Percentiles rank a stretch among this genome's conserved stretches.
phyloP scores from a whole-genome alignment of 2,888 invertebrate species.

The Trissolcus japonicus region DNA sequence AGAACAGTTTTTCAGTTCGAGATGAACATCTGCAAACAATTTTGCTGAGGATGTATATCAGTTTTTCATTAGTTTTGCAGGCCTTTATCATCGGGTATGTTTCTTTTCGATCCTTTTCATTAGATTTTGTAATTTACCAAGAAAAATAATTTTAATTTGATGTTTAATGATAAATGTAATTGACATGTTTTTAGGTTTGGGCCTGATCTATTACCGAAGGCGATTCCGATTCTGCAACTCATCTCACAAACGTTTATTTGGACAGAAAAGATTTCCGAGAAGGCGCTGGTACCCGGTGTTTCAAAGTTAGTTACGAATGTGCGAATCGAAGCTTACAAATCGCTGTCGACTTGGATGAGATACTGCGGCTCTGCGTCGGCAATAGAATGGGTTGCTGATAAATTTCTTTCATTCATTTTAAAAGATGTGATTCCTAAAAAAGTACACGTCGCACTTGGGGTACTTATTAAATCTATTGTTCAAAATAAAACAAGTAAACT shows the following conservation, averaged over 20 bases:
- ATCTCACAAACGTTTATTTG: slow-evolving; percentile 68
- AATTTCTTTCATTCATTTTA: slow-evolving; percentile 64
- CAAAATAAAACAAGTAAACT: too few species aligned
- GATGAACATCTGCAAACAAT: slow-evolving; percentile 65
- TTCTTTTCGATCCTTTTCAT: not conserved
- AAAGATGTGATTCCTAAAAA: slow-evolving; percentile 68
- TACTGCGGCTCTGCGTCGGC: slow-evolving; percentile 64
- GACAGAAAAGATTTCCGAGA: slow-evolving; percentile 61
- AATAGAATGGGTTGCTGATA: slow-evolving; percentile 67
- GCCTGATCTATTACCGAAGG: slow-evolving; percentile 66
- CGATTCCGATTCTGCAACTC: slow-evolving; percentile 66
- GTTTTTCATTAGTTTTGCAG: slow-evolving; percentile 65
- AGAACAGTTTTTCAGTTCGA: slow-evolving; percentile 61
- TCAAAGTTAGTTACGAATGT: slow-evolving; percentile 63
- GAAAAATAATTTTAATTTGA: too few species aligned
- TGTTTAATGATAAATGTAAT: not conserved
- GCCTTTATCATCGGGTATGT: slow-evolving; percentile 68
- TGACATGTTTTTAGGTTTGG: slow-evolving; percentile 63
- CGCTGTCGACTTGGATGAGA: slow-evolving; percentile 66
- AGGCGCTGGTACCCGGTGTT: slow-evolving; percentile 5
- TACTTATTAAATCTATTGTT: slow-evolving; percentile 51
- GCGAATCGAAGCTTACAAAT: slow-evolving; percentile 65
- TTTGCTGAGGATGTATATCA: slow-evolving; percentile 66
- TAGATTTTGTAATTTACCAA: not conserved
- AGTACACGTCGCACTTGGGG: slow-evolving; percentile 64